A percentile compares a stretch with the other conserved stretches of the same genome.
Evolutionary conservation across 1,140 invertebrate genomes (phyloP).

Genomic region (Yoshiicerus persimilis): DNA sequence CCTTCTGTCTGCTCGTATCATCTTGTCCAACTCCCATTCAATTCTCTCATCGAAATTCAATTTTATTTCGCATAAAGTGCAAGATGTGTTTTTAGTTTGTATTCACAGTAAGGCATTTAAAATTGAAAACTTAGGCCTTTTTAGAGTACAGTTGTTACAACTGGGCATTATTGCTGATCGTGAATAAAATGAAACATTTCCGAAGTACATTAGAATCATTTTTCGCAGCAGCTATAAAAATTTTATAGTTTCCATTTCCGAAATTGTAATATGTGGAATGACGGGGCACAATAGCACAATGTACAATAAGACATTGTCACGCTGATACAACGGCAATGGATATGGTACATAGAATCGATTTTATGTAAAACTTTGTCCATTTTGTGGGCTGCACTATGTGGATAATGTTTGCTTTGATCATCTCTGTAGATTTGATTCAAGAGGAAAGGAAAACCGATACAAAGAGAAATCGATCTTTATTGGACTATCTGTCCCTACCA

Average conservation of each 20-base stretch:
- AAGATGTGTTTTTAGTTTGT: neutral
- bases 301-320: neutral
- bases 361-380: neutral
- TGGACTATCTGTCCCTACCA: no score
- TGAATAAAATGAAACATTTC: no score
- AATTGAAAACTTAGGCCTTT: neutral
- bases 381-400: neutral
- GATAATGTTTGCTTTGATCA: neutral
- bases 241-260: neutral
- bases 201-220: no score
- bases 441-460: neutral
- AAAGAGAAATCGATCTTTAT: no score
- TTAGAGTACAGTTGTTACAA: no score
- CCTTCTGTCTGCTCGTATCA: neutral
- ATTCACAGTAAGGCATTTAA: neutral
- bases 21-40: neutral
- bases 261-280: no score
- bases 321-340: neutral
- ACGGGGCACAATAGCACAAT: neutral
- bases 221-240: neutral
- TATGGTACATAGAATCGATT: neutral
- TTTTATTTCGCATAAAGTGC: no score
- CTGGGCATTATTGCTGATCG: no score
- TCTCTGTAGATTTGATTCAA: neutral
- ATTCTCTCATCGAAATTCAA: neutral